phyloP scores from a whole-genome alignment of 2,113 vertebrate species.

The Acanthochromis polyacanthus region DNA sequence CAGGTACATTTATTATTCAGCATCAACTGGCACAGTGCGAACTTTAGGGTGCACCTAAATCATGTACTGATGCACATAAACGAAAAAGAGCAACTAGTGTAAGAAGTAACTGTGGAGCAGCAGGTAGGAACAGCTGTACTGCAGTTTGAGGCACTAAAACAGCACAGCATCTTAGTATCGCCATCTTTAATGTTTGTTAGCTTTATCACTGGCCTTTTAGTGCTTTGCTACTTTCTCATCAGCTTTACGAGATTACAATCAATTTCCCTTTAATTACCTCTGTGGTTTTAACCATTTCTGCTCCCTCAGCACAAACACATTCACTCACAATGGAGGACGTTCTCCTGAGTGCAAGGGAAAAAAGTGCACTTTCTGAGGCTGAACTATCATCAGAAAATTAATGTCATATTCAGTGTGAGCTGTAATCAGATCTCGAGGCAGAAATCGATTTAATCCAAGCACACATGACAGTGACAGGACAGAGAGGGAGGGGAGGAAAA shows the following conservation, averaged over 20 bases:
- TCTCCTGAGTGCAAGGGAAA: not conserved
- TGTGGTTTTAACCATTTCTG: slow-evolving; percentile 4
- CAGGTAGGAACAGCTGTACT: too few relatives aligned
- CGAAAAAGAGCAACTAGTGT: too few relatives aligned
- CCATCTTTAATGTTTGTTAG: slow-evolving; percentile 10
- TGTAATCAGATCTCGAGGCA: slow-evolving; percentile 39
- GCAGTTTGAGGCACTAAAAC: too few relatives aligned
- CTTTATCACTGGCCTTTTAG: not conserved
- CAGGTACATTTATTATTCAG: too few relatives aligned
- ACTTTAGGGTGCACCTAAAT: too few relatives aligned
- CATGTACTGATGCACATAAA: too few relatives aligned
- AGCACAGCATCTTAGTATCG: not conserved
- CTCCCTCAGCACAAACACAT: slow-evolving; percentile 50
- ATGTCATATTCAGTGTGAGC: not conserved
- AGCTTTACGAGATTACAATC: slow-evolving; percentile 28
- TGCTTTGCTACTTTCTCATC: slow-evolving; percentile 5
- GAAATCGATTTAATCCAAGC: slow-evolving; percentile 32
- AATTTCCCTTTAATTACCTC: slow-evolving; percentile 45
- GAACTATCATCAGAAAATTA: not conserved
- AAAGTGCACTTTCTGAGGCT: not conserved
- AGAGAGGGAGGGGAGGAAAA: not conserved
- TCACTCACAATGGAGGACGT: not conserved
- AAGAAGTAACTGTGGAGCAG: too few relatives aligned
- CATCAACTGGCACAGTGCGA: too few relatives aligned
- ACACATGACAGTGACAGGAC: not conserved